Percentiles rank a stretch among this genome's conserved stretches.
These are phyloP conservation scores for Saccostrea echinata DNA, from an alignment of 1,140 invertebrate species.

Conservation along the genomic window DNA sequence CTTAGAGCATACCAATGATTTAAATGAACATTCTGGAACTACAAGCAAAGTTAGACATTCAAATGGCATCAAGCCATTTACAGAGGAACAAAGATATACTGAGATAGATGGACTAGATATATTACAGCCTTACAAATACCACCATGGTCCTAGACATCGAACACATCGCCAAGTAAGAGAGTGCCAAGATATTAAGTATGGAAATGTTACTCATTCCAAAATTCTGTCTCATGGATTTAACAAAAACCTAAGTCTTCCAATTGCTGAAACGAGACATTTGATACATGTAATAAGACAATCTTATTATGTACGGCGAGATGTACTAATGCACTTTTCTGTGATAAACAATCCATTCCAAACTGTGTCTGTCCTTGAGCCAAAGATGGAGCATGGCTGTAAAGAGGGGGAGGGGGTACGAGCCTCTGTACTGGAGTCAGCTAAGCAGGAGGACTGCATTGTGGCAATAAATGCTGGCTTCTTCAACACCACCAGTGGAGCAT, in stretches of 20 bases:
- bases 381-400: constrained; percentile 66
- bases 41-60: too few relatives aligned
- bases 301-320: constrained; percentile 49
- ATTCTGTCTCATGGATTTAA: constrained; percentile 55
- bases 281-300: constrained; percentile 56
- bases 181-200: constrained; percentile 71
- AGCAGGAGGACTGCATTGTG: constrained; percentile 72
- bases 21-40: neutral
- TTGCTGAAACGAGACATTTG: constrained; percentile 64
- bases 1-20: neutral
- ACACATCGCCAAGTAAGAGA: constrained; percentile 70
- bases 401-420: constrained; percentile 60
- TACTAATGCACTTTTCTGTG: constrained; percentile 65
- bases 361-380: constrained; percentile 76
- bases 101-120: constrained; percentile 47
- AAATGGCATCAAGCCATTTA: neutral
- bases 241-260: constrained; percentile 50
- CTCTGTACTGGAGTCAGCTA: constrained; percentile 70
- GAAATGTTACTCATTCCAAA: constrained; percentile 69
- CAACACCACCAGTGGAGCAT: constrained; percentile 74
- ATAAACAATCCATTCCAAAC: constrained; percentile 72
- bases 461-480: constrained; percentile 80
- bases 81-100: neutral
- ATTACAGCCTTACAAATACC: constrained; percentile 53
- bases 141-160: constrained; percentile 60